Evolutionary conservation across 2,113 vertebrate species (phyloP).

Genomic region (Cyphomyrus discorhynchus): DNA sequence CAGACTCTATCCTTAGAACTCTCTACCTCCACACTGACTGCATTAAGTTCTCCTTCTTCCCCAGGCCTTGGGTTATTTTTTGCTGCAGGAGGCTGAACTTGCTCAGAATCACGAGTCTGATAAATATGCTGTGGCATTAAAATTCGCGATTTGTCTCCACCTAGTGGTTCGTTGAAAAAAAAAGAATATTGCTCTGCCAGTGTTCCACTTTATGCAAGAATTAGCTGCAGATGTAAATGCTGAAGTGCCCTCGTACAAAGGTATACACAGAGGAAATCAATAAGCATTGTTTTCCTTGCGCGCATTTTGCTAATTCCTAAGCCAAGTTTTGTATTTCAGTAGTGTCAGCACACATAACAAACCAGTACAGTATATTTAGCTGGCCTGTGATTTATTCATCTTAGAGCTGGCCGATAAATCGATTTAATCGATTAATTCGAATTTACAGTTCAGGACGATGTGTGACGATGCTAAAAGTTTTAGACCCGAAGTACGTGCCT

Average conservation of each 20-base stretch:
- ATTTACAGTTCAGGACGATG: no score
- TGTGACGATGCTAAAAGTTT: no score
- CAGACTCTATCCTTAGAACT: not conserved
- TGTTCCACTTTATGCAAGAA: not conserved
- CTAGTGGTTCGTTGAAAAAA: not conserved
- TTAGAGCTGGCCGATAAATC: no score
- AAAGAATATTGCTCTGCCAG: not conserved
- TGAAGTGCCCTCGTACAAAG: not conserved
- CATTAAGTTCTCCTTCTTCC: not conserved
- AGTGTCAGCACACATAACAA: not conserved
- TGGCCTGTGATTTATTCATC: not conserved
- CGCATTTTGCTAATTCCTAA: not conserved
- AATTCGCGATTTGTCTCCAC: not conserved
- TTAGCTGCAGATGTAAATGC: not conserved
- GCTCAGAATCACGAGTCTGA: not conserved
- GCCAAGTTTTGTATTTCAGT: not conserved
- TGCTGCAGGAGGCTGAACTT: not conserved
- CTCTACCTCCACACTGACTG: not conserved
- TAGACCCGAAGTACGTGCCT: no score
- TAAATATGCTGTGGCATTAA: not conserved
- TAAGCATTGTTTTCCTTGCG: not conserved
- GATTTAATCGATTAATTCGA: no score
- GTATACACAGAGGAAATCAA: not conserved
- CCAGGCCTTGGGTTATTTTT: not conserved
- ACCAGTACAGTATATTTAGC: not conserved